Evolutionary conservation across 2,888 invertebrate species (phyloP), one percentile per base, ranked within the genome.

Genomic region (Leptodirus hochenwartii): DNA sequence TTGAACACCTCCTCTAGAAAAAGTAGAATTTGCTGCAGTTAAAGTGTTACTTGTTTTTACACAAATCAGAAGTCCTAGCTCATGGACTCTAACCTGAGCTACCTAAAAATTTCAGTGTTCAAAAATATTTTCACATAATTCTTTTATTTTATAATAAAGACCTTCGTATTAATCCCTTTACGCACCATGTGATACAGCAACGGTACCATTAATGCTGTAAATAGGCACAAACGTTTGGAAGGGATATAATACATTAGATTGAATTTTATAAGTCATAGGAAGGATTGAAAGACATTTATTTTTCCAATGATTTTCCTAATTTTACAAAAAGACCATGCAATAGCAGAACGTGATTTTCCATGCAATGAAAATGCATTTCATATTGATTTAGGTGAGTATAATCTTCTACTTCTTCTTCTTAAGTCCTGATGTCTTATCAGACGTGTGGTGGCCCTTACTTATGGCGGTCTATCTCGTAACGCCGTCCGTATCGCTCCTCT

Each of bases 161-260:
- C 64, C 59, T 78, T 79, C 0, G 78, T 78, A 38, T 78, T 72
- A 22, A 76, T 59, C 5, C 80, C 81, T 55, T 82, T 82, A 0
- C 82, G 82, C 75, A 8, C 70, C 71, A 38, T 76, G 76, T 3
- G 64, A 54, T 4, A 81, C 53, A 1, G 68, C 59, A 3, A 82
- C 71, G 1, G 69, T 64, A 2, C 67, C 76, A 45, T 77, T 74
- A 3, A 62, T 61, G 8, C 68, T 68, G 43, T 68, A 76, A 28
- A 81, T 62, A 1, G 68, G 57, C 9, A 78, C 54, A 42, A 47
- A 64, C 2, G 69, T 42, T n/a, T n/a, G n/a, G n/a, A n/a, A n/a
- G n/a, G n/a, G n/a, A n/a, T n/a, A n/a, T n/a, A n/a, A n/a, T n/a
- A n/a, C n/a, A n/a, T n/a, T n/a, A n/a, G n/a, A n/a, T n/a, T n/a